A percentile compares a stretch with the other conserved stretches of the same genome.
phyloP scores from a whole-genome alignment of 2,888 invertebrate genomes.

The Eristalinus aeneus region DNA sequence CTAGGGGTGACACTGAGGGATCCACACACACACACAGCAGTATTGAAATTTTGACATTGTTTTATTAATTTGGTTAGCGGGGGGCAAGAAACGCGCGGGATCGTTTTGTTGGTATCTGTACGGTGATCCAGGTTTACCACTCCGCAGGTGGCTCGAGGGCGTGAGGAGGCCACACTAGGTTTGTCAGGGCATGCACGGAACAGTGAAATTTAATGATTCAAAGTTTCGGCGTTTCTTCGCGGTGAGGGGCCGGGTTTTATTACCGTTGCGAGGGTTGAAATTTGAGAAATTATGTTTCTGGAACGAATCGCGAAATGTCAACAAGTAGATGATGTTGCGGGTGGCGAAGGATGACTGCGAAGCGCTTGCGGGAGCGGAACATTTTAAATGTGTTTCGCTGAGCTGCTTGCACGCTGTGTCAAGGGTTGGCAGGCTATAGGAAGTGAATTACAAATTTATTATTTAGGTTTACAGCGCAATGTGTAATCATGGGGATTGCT shows the following conservation, averaged over 20 bases:
- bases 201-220: conserved; percentile 53
- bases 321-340: conserved; percentile 43
- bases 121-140: conserved; percentile 23
- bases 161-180: conserved; percentile 2
- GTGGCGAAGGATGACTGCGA: background rate
- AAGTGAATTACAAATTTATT: conserved; percentile 47
- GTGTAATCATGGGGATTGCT: conserved; percentile 28
- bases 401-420: background rate
- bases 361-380: background rate
- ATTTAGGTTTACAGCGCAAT: conserved; percentile 39
- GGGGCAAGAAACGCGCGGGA: conserved; percentile 20
- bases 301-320: conserved; percentile 52
- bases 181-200: conserved; percentile 44
- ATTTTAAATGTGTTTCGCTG: conserved; percentile 9
- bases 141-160: background rate
- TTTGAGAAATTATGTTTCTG: conserved; percentile 50
- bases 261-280: conserved; percentile 34
- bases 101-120: conserved; percentile 50
- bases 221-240: conserved; percentile 24
- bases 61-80: conserved; percentile 59
- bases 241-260: conserved; percentile 33
- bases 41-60: conserved; percentile 61
- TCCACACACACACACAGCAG: background rate
- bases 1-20: background rate
- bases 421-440: background rate